Evolutionary conservation across 2,113 vertebrate genomes (phyloP), one percentile per base, ranked within the genome.

Genomic region (Oxyura jamaicensis): DNA sequence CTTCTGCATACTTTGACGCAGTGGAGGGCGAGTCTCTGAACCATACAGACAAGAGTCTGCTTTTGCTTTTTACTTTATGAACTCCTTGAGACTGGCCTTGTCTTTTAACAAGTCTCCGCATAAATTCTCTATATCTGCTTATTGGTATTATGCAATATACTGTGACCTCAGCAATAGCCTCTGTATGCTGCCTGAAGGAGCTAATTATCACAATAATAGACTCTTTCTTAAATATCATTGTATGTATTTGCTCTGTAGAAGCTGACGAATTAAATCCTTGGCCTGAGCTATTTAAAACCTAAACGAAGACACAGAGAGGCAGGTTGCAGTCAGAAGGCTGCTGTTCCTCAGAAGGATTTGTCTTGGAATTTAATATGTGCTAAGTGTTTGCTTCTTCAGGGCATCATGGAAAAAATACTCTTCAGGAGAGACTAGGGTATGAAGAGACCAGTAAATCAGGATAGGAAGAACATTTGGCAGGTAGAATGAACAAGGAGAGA

Each of bases 1-100:
- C 19, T 28, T 19, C 33, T 0, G 0, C 58, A 21, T 56, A 0
- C 59, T 77, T 60, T 58, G 48, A 39, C 5, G 2, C 3, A 2
- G 11, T 3, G 17, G 28, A 79, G 35, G 20, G 41, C 31, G 28
- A 22, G 65, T 19, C 55, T 60, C 75, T 78, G 22, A n/a, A 72
- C 50, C 13, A 9, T 53, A 16, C 13, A 50, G 11, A 31, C 0
- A 0, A 8, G 31, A 10, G 0, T 6, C 50, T 19, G 23, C 36
- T 42, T 46, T 68, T 50, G 16, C 15, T 77, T 66, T 96, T 67
- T n/a, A 10, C 14, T 46, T 19, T 18, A 5, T 29, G 20, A 81
- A 59, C 6, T 33, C 18, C 52, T 46, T 39, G 19, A 68, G 33
- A 9, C 25, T 46, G 25, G 5, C 11, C 23, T 74, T 59, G 16